Evolutionary conservation across 2,797 vertebrate species (phyloP).

Genomic region (Chrosomus eos): DNA sequence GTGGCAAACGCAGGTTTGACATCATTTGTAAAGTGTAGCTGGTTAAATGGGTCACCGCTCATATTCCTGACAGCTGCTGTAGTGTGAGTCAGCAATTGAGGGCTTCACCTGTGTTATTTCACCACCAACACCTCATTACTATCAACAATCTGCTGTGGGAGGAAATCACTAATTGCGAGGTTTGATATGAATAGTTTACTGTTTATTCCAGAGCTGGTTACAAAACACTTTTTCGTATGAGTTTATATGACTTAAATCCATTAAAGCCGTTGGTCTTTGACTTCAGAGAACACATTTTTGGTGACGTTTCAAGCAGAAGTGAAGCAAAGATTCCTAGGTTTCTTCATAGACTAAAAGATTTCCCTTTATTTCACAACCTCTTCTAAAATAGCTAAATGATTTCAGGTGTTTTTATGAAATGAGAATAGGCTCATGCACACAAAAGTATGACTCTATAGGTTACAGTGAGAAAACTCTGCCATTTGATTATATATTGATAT

Average conservation of each 20-base stretch:
- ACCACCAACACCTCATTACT: slow-evolving; percentile 14
- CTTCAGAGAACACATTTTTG: neutral
- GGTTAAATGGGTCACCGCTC: slow-evolving; percentile 62
- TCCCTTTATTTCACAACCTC: neutral
- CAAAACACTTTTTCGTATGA: neutral
- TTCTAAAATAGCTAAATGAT: neutral
- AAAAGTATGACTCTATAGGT: neutral
- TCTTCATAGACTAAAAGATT: neutral
- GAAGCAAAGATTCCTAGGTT: neutral
- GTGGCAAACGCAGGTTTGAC: slow-evolving; percentile 59
- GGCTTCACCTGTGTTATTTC: slow-evolving; percentile 63
- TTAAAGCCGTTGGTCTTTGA: no score
- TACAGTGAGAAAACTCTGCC: neutral
- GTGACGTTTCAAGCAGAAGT: neutral
- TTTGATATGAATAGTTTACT: neutral
- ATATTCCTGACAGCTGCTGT: slow-evolving; percentile 30
- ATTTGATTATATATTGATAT: neutral
- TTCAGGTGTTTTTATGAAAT: neutral
- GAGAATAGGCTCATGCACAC: neutral
- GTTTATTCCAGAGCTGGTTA: neutral
- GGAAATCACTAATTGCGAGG: neutral
- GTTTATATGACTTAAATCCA: neutral
- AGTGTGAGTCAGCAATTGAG: slow-evolving; percentile 59
- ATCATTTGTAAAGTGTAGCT: slow-evolving; percentile 32
- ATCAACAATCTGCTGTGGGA: neutral